phyloP scores from a whole-genome alignment of 1,140 invertebrate genomes.

The Drosophila mayri region DNA sequence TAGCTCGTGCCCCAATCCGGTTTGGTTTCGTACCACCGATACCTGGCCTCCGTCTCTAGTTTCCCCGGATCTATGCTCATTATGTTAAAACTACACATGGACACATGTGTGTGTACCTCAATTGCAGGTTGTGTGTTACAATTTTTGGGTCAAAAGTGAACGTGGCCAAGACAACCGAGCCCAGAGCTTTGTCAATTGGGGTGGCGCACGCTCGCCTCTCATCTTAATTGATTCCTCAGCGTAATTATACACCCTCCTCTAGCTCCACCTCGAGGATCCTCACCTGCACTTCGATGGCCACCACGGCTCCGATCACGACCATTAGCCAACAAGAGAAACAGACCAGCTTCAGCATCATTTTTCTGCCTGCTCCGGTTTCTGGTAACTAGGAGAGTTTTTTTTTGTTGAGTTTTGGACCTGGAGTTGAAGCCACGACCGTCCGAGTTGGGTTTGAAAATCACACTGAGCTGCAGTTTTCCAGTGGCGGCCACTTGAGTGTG shows the following conservation, averaged over 20 bases:
- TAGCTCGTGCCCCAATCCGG: constrained; percentile 58
- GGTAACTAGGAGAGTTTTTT: constrained; percentile 6
- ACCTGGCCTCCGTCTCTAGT: constrained; percentile 23
- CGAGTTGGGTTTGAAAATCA: constrained; percentile 70
- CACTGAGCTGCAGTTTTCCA: constrained; percentile 72
- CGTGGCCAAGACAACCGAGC: constrained; percentile 40
- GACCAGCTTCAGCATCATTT: constrained; percentile 30
- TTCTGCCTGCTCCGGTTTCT: constrained; percentile 15
- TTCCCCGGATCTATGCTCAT: constrained; percentile 41
- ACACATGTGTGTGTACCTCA: constrained; percentile 17
- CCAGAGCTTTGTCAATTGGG: constrained; percentile 44
- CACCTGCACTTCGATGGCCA: constrained; percentile 74
- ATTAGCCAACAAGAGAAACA: constrained; percentile 33
- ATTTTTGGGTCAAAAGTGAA: constrained; percentile 85
- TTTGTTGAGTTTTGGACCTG: constrained; percentile 15
- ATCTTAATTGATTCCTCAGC: constrained; percentile 38
- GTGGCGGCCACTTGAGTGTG: constrained; percentile 56
- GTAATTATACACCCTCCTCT: constrained; percentile 32
- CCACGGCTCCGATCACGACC: constrained; percentile 46
- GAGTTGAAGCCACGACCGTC: constrained; percentile 48
- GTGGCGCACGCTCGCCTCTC: constrained; percentile 46
- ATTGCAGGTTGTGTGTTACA: constrained; percentile 70
- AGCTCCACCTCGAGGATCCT: constrained; percentile 27
- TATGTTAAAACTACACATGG: constrained; percentile 41
- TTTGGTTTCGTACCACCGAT: constrained; percentile 47